Conservation (phyloP, 2,888 invertebrate genomes). For the Cheilosia impressa region DNA sequence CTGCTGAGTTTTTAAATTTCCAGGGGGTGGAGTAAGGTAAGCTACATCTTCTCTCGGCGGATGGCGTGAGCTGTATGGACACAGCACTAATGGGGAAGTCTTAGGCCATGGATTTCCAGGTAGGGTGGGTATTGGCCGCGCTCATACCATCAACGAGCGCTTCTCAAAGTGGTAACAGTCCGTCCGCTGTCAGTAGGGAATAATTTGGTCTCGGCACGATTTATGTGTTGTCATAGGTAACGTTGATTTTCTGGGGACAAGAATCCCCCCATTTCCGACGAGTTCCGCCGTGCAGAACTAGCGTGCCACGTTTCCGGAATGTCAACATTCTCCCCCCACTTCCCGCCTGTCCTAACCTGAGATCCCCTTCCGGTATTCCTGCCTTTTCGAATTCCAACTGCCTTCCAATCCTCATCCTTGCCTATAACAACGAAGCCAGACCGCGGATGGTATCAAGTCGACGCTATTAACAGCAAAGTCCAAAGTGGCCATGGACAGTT, state of each 20-base stretch:
- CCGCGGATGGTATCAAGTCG: too few species aligned
- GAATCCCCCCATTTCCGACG: not conserved
- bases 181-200: not conserved
- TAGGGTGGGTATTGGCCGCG: conserved; percentile 1
- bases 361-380: too few species aligned
- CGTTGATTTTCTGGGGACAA: not conserved
- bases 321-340: not conserved
- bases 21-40: too few species aligned
- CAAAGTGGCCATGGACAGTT: too few species aligned
- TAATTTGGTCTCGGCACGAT: not conserved
- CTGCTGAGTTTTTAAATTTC: too few species aligned
- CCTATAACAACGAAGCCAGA: too few species aligned
- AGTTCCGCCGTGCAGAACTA: not conserved
- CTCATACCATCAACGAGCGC: not conserved
- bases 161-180: not conserved
- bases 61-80: too few species aligned
- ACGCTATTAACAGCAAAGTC: too few species aligned
- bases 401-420: too few species aligned
- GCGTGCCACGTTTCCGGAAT: not conserved
- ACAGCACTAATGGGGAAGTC: not conserved
- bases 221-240: not conserved
- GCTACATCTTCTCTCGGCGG: too few species aligned
- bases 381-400: too few species aligned
- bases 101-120: not conserved
- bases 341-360: too few species aligned